Conservation (phyloP, 2,113 vertebrate genomes). For the Ranitomeya imitator region DNA sequence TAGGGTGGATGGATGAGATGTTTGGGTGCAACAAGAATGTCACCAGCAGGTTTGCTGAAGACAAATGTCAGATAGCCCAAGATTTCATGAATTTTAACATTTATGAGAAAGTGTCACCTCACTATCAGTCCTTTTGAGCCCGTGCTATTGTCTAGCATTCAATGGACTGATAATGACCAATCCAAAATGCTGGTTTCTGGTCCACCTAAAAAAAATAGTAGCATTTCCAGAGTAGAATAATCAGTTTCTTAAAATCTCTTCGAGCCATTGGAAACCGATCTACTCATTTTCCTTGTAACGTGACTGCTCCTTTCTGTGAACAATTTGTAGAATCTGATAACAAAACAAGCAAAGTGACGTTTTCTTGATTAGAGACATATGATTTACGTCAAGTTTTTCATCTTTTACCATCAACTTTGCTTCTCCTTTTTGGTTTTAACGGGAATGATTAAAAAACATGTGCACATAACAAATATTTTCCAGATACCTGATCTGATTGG, state of each 20-base stretch:
- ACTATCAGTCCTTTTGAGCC: not conserved
- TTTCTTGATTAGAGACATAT: not conserved
- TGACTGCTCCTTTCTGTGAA: not conserved
- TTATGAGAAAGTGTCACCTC: too few species aligned
- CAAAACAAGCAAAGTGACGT: not conserved
- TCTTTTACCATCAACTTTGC: not conserved
- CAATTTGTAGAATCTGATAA: conserved; percentile 20
- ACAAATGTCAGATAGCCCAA: not conserved
- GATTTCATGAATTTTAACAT: too few species aligned
- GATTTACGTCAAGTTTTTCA: not conserved
- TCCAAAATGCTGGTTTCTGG: not conserved
- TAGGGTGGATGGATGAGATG: not conserved
- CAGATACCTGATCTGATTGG: not conserved
- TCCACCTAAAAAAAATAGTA: not conserved
- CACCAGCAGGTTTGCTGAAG: not conserved
- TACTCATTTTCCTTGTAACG: not conserved
- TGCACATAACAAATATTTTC: not conserved
- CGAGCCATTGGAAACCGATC: not conserved
- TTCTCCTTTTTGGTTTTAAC: not conserved
- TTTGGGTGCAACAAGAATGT: not conserved
- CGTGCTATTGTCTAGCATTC: not conserved
- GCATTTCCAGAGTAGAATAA: not conserved
- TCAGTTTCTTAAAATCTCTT: conserved; percentile 12
- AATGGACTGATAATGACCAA: not conserved
- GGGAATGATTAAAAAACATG: conserved; percentile 7